Base-by-base conservation (phyloP, 2,113 vertebrate genomes). In the Coptodon bakossiorum region DNA sequence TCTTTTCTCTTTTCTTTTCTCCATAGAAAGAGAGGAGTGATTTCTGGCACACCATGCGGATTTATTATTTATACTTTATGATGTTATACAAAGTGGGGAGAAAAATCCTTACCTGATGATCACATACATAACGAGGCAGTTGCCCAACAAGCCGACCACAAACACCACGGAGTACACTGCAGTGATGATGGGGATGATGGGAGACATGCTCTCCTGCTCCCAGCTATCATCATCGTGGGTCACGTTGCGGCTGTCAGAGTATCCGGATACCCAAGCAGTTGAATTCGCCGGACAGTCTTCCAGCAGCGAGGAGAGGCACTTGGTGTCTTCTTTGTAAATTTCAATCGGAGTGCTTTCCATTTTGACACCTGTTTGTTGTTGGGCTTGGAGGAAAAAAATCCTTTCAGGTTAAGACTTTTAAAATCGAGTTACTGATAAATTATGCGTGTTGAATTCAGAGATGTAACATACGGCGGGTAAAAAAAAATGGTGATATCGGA, bases 51-150 rank as follows among this genome's bases (percentile, higher is more conserved):
- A 31, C 8, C 48, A 63, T 0, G 19, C 2, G 31, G 1, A 29
- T 14, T 40, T 16, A 31, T 19, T 43, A 9, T 48, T 81, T 13
- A 45, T 9, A 12, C 43, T 81, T 43, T 52, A 27, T 82, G 27
- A 48, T 1, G 3, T 45, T 59, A 27, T 36, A 14, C 8, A 13
- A 59, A 31, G 29, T 50, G 5, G n/a, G 38, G 56, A 38, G 61
- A 48, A 82, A 17, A 24, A 43, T 9, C 9, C 96, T 97, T 97
- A 99, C 98, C 98, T 98, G 95, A 99, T 96, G 90, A 99, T 99
- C 91, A 99, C 98, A 95, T 98, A 99, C 98, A 99, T 99, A 88
- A 99, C 98, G 90, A 99, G 96, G 54, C 98, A 98, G 96, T 99
- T 99, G 84, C 98, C 98, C 93, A 98, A 90, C 94, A 99, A 96